These are phyloP conservation scores for Sphyrna mokarran DNA, from an alignment of 2,113 vertebrate species.

Conservation along the genomic window DNA sequence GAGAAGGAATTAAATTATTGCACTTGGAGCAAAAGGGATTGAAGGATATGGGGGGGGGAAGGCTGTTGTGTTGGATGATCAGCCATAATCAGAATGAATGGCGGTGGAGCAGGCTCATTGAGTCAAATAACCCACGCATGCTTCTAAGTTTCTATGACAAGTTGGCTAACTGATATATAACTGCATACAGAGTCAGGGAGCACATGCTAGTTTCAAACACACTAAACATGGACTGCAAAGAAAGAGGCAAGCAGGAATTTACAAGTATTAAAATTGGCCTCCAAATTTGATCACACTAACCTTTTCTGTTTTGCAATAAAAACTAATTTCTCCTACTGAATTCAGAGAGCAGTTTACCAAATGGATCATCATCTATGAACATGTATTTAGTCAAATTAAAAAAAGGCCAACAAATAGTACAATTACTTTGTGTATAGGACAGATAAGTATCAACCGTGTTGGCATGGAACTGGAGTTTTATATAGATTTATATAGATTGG, in stretches of 20 bases:
- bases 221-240: not conserved
- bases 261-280: not conserved
- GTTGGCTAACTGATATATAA: too few species aligned
- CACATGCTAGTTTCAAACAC: not conserved
- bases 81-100: too few species aligned
- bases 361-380: not conserved
- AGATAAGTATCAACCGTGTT: too few species aligned
- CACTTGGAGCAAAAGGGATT: too few species aligned
- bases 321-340: not conserved
- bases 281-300: not conserved
- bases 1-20: too few species aligned
- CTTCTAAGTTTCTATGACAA: too few species aligned
- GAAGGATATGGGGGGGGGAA: too few species aligned
- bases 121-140: too few species aligned
- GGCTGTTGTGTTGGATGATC: too few species aligned
- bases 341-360: not conserved
- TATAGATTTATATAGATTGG: not conserved
- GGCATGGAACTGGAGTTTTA: not conserved
- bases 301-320: too few species aligned
- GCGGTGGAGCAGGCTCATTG: too few species aligned
- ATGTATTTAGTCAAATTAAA: not conserved
- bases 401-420: not conserved
- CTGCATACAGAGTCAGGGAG: not conserved
- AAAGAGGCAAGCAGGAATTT: not conserved
- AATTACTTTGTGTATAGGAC: not conserved